phyloP scores from a whole-genome alignment of 1,140 invertebrate genomes.

The Aphidius gifuensis region DNA sequence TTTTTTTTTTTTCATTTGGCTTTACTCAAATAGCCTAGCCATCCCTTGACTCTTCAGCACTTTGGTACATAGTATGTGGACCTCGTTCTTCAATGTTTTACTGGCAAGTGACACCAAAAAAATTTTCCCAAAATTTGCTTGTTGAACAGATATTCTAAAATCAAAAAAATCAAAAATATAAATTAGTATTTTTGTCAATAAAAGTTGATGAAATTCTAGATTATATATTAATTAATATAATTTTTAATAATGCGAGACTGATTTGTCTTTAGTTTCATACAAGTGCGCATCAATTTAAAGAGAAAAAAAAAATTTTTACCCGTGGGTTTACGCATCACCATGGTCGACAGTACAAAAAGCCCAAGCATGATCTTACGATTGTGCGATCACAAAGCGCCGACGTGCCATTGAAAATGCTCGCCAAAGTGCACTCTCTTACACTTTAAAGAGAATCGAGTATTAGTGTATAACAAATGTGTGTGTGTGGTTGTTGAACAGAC shows the following conservation, averaged over 20 bases:
- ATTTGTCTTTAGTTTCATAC: not conserved
- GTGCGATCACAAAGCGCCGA: slow-evolving; percentile 50
- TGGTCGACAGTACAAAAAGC: slow-evolving; percentile 27
- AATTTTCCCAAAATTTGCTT: slow-evolving; percentile 43
- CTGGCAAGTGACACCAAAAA: slow-evolving; percentile 54
- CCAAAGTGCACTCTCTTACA: slow-evolving; percentile 13
- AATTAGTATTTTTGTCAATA: too few species aligned
- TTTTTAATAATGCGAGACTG: not conserved
- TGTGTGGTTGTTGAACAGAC: not conserved
- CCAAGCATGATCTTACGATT: slow-evolving; percentile 49
- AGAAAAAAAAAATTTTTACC: too few species aligned
- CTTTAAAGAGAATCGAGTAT: not conserved
- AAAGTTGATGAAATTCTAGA: too few species aligned
- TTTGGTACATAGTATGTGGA: too few species aligned
- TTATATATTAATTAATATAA: not conserved
- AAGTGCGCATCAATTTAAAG: too few species aligned
- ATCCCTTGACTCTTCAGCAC: too few species aligned
- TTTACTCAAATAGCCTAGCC: slow-evolving; percentile 18
- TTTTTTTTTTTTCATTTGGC: too few species aligned
- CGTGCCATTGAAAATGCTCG: slow-evolving; percentile 46
- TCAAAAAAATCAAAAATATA: too few species aligned
- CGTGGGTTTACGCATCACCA: too few species aligned
- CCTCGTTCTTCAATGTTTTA: not conserved
- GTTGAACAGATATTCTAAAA: slow-evolving; percentile 31
- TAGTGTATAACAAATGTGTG: too few species aligned